Evolutionary conservation across 2,113 vertebrate species (phyloP), one percentile per base, ranked within the genome.

Genomic region (Oplegnathus fasciatus): DNA sequence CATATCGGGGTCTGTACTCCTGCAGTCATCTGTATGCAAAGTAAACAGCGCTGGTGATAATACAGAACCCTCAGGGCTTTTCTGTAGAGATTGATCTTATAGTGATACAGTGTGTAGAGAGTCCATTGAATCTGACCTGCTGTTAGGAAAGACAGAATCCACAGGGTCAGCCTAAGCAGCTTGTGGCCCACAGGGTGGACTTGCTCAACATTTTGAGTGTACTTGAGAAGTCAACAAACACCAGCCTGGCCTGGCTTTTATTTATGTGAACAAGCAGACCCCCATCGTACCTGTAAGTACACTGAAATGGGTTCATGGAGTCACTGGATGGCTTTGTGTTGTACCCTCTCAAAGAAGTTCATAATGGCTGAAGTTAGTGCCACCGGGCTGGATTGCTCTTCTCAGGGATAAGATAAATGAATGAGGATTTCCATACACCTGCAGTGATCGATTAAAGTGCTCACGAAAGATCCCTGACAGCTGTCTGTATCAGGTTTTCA

Each of bases 11-110:
- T 34, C 80, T 55, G 20, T 22, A 9, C 86, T 70, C 65, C 44
- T 73, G 37, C 48, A 68, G 75, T 79, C 77, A 68, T 88, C 74
- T 87, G 77, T 80, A 91, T 86, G 89, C 85, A 89, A 79, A 89
- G 85, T 80, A 82, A 89, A 84, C 73, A 80, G 67, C 61, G 5
- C 67, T 2, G 34, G 28, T 66, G 83, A 88, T 83, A 75, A 75
- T 65, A 40, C 75, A 67, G 60, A 78, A 44, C 14, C 70, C 80
- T 85, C 44, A 14, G 78, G 84, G 75, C 37, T 55, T 70, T 88
- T 72, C 65, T 46, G 67, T 52, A 26, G 71, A 42, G 78, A 68
- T 22, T 17, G 80, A 89, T 90, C 61, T 50, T 85, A 89, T 74
- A 30, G 57, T 44, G 75, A 79, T 79, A 58, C 70, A 83, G 42